Conservation (phyloP, 1,140 invertebrate genomes). For the Potamilus streckersoni region DNA sequence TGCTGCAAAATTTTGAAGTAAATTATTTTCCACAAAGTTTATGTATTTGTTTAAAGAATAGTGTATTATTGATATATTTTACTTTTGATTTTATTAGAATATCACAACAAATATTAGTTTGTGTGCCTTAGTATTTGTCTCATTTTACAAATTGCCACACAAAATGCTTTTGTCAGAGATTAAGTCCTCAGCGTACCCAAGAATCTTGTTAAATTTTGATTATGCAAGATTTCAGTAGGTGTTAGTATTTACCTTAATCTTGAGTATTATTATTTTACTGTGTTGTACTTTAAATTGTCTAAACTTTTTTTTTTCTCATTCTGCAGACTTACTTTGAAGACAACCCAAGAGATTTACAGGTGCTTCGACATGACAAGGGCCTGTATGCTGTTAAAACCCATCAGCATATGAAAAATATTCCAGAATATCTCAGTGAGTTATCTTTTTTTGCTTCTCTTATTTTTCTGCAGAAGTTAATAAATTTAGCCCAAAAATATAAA, state of each 20-base stretch:
- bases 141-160: too few relatives aligned
- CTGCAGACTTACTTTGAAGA: slow-evolving; percentile 90
- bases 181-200: not conserved
- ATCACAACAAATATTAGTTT: too few relatives aligned
- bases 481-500: slow-evolving; percentile 4
- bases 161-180: too few relatives aligned
- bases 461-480: slow-evolving; percentile 7
- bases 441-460: not conserved
- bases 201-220: not conserved
- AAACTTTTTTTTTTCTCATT: slow-evolving; percentile 14
- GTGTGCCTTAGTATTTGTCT: too few relatives aligned
- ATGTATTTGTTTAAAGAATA: too few relatives aligned
- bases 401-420: slow-evolving; percentile 89
- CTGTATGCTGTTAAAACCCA: slow-evolving; percentile 88
- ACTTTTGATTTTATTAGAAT: too few relatives aligned
- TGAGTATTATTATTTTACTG: not conserved
- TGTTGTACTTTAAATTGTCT: not conserved
- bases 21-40: too few relatives aligned
- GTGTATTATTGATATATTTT: too few relatives aligned
- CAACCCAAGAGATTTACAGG: slow-evolving; percentile 90
- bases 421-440: slow-evolving; percentile 84
- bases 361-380: slow-evolving; percentile 90
- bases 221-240: not conserved
- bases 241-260: not conserved
- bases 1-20: too few relatives aligned